Evolutionary conservation across 2,888 invertebrate species (phyloP), one percentile per base, ranked within the genome.

Genomic region (Drosophila pullipes): DNA sequence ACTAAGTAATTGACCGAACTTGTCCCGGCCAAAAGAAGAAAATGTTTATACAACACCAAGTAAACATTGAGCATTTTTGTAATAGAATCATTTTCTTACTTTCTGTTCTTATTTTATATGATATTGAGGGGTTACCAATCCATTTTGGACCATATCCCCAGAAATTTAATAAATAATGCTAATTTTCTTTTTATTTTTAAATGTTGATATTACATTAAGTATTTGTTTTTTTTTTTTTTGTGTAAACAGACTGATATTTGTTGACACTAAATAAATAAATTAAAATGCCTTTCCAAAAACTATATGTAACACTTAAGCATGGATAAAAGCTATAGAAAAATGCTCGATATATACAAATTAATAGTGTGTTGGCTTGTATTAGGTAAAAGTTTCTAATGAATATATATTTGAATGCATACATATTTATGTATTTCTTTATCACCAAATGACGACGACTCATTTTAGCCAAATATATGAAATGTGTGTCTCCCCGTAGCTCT

Each of bases 1-100:
- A 22, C 37, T 13, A 18, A 28, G 28, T 77, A 87, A 88, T 85
- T 87, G 74, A 70, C 69, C 65, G 49, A 57, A 59, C 54, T 69
- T 61, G 55, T 31, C 50, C 74, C 64, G 67, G 74, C 49, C 58
- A 35, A 11, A 53, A 77, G 31, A 47, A 41, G 35, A 53, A 49
- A 52, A 44, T 54, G 35, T 41, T 11, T 41, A 31, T 39, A 50
- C 52, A 47, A 4, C n/a, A 44, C 11, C 10, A 41, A 18, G 9
- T 0, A 18, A 22, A 22, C n/a, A 41, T 39, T 39, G 18, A 18
- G 9, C 9, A 41, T 41, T n/a, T 41, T n/a, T 41, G 41, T n/a
- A 18, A 41, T n/a, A 4, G n/a, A n/a, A 41, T 41, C 1, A 41
- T n/a, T 41, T 11, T 44, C n/a, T 5, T n/a, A 44, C 0, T 13